A percentile compares a stretch with the other conserved stretches of the same genome.
Evolutionary conservation across 2,113 vertebrate genomes (phyloP).

Genomic region (Oceanites oceanicus): DNA sequence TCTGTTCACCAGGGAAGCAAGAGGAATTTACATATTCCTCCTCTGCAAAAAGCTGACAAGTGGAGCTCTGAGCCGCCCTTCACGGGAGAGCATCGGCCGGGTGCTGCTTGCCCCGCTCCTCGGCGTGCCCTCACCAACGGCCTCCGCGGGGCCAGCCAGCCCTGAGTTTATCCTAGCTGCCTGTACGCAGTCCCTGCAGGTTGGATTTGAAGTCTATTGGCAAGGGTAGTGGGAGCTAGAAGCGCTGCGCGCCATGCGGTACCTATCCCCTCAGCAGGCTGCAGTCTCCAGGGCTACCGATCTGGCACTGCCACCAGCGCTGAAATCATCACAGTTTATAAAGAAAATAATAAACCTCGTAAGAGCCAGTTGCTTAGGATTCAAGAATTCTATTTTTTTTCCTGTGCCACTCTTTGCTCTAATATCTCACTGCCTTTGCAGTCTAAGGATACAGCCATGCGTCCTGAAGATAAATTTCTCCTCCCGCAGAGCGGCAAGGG

Average conservation of each 20-base stretch:
- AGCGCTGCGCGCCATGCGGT: background rate
- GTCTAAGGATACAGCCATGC: background rate
- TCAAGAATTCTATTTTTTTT: too few species aligned
- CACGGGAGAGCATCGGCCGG: background rate
- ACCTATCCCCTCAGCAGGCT: background rate
- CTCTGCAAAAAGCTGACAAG: constrained; percentile 33
- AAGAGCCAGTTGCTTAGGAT: background rate
- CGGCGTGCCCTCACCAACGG: background rate
- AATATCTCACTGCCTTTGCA: background rate
- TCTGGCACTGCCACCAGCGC: background rate
- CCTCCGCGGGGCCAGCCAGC: background rate
- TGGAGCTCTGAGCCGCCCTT: constrained; percentile 23
- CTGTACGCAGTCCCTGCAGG: background rate
- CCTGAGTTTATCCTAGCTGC: background rate
- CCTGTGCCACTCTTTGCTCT: background rate
- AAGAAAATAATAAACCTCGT: background rate
- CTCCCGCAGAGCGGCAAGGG: background rate
- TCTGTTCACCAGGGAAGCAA: constrained; percentile 16
- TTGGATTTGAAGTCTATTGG: background rate
- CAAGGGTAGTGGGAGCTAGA: background rate
- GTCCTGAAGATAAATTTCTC: background rate
- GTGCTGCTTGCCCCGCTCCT: background rate
- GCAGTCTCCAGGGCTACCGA: background rate
- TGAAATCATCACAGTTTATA: background rate
- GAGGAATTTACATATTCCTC: constrained; percentile 27